Conservation (phyloP, 2,113 vertebrate genomes). For the Pardalotus punctatus region DNA sequence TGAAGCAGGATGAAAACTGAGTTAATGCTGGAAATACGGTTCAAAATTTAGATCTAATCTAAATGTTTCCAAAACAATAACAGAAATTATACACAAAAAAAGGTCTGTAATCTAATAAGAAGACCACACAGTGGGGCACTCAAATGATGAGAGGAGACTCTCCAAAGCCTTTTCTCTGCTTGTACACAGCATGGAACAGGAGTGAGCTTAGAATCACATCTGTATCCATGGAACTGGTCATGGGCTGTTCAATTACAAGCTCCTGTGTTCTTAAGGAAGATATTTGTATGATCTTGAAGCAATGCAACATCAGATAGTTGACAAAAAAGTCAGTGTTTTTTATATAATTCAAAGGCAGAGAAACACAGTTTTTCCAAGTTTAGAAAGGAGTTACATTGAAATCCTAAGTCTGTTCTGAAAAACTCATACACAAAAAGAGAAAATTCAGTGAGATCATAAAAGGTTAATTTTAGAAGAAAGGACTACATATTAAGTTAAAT, state of each 20-base stretch:
- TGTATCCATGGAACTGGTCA: background rate
- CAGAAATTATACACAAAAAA: background rate
- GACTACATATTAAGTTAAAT: background rate
- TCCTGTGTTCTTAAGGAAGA: background rate
- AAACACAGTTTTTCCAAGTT: background rate
- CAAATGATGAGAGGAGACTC: background rate
- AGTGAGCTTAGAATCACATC: background rate
- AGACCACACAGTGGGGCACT: background rate
- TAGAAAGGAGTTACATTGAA: background rate
- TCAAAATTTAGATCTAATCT: background rate
- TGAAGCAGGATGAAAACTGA: background rate
- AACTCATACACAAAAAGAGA: background rate
- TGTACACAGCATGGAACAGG: background rate
- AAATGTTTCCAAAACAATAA: background rate
- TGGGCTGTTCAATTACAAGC: background rate
- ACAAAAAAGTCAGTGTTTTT: background rate
- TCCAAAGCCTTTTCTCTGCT: background rate
- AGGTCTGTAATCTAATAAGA: background rate
- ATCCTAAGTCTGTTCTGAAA: background rate
- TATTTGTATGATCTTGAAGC: background rate
- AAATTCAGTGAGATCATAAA: background rate
- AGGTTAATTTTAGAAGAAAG: background rate
- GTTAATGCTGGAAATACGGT: background rate
- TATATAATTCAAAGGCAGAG: background rate
- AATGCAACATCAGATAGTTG: background rate